Evolutionary conservation across 2,113 vertebrate species (phyloP).

Genomic region (Petrocephalus zakoni): DNA sequence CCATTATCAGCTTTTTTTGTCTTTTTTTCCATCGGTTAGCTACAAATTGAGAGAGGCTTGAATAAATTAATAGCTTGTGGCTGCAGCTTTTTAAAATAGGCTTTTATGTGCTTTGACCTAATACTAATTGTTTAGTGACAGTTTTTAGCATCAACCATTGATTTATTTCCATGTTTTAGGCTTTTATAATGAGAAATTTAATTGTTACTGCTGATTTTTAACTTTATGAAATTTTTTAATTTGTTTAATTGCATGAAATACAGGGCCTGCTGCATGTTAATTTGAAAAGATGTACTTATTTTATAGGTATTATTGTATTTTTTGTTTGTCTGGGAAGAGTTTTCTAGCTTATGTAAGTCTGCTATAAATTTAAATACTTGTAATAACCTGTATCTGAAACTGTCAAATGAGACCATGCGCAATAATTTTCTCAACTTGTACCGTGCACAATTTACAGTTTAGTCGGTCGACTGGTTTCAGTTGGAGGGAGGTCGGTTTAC

Average conservation of each 20-base stretch:
- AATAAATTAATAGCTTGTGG: conserved; percentile 4
- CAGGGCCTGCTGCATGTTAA: not conserved
- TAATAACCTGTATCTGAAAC: not conserved
- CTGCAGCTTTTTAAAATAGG: not conserved
- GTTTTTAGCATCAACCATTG: not conserved
- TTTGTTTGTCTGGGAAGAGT: not conserved
- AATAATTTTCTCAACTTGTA: not conserved
- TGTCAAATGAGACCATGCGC: not conserved
- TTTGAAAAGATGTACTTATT: not conserved
- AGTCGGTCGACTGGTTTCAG: not conserved
- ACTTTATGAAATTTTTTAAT: not conserved
- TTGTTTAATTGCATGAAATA: not conserved
- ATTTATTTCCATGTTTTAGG: not conserved
- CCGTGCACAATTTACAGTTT: not conserved
- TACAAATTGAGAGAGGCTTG: not conserved
- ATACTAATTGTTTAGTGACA: not conserved
- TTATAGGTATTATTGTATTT: not conserved
- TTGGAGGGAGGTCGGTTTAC: not conserved
- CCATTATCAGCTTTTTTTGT: not conserved
- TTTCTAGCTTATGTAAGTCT: not conserved
- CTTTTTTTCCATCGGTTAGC: not conserved
- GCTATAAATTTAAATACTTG: not conserved
- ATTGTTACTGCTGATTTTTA: not conserved
- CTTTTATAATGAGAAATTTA: not conserved
- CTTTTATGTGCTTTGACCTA: not conserved